These are phyloP conservation scores for Coremacera marginata DNA, from an alignment of 2,888 invertebrate species.

Conservation along the genomic window DNA sequence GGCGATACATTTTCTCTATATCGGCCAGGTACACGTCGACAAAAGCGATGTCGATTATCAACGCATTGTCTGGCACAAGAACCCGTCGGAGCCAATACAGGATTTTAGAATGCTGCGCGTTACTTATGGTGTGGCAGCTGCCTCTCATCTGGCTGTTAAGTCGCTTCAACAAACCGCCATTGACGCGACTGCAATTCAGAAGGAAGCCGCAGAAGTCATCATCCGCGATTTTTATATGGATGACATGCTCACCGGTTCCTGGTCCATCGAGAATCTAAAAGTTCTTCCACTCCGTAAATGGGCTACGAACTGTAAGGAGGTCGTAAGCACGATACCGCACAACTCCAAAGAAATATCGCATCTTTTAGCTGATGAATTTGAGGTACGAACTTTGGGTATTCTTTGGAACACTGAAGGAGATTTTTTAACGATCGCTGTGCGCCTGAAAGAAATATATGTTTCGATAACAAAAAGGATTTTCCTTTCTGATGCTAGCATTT, in stretches of 20 bases:
- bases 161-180: background rate
- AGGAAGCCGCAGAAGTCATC: background rate
- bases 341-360: background rate
- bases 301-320: background rate
- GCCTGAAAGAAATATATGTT: background rate
- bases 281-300: background rate
- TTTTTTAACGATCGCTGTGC: background rate
- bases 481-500: background rate
- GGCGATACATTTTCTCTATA: constrained; percentile 27
- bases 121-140: background rate
- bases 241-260: constrained; percentile 13
- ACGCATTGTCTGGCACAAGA: background rate
- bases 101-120: background rate
- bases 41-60: background rate
- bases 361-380: background rate
- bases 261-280: background rate
- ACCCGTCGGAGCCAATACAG: background rate
- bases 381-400: background rate
- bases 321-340: background rate
- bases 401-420: background rate
- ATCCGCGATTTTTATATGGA: constrained; percentile 25
- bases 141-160: background rate
- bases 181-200: background rate
- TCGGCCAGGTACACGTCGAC: background rate
- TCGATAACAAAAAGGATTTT: background rate